Evolutionary conservation across 2,888 invertebrate species (phyloP).

Genomic region (Cerceris rybyensis): DNA sequence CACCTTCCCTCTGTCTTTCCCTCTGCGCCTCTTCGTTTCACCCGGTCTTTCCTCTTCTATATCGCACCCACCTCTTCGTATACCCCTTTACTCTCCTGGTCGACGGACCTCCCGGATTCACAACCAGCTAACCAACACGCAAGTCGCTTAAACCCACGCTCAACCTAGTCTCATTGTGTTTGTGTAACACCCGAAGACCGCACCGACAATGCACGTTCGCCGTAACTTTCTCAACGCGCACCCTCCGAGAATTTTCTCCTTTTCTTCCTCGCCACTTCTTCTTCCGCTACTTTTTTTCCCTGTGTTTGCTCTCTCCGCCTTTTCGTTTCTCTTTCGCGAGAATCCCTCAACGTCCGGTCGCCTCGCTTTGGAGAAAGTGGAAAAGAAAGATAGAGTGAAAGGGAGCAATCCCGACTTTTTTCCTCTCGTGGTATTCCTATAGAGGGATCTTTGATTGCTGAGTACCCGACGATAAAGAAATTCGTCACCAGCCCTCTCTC

Average conservation of each 20-base stretch:
- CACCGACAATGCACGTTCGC: slow-evolving; percentile 68
- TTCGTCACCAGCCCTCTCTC: not conserved
- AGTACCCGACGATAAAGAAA: not conserved
- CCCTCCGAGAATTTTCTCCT: slow-evolving; percentile 37
- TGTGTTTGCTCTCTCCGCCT: slow-evolving; percentile 32
- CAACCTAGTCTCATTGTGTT: slow-evolving; percentile 73
- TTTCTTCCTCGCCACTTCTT: slow-evolving; percentile 21
- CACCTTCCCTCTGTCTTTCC: slow-evolving; percentile 6
- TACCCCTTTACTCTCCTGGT: slow-evolving; percentile 52
- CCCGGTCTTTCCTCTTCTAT: slow-evolving; percentile 39
- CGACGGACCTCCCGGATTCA: slow-evolving; percentile 66
- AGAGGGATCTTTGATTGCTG: not conserved
- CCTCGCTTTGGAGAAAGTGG: not conserved
- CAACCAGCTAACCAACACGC: slow-evolving; percentile 75
- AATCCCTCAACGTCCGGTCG: not conserved
- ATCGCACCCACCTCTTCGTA: slow-evolving; percentile 53
- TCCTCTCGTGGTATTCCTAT: not conserved
- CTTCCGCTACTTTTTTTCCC: slow-evolving; percentile 10
- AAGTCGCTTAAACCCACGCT: slow-evolving; percentile 74
- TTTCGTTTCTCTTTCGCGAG: slow-evolving; percentile 19
- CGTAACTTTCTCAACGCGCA: slow-evolving; percentile 66
- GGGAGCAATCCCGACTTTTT: not conserved
- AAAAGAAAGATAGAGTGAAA: not conserved
- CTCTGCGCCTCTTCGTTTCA: slow-evolving; percentile 17
- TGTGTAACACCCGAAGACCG: slow-evolving; percentile 72